Evolutionary conservation across 1,140 invertebrate genomes (phyloP).

Genomic region (Camponotus pennsylvanicus): DNA sequence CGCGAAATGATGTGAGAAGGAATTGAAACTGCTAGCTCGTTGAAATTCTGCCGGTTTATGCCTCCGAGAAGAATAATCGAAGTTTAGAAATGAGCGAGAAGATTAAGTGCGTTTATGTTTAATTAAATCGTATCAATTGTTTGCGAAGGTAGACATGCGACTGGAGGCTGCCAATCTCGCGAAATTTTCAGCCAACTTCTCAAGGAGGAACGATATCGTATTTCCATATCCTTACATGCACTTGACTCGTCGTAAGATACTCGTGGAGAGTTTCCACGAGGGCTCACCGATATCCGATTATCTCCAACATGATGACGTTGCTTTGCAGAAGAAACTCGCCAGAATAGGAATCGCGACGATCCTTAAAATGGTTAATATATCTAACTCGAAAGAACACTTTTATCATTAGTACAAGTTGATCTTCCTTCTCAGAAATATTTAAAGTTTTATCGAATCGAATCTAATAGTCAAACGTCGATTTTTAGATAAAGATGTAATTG

Average conservation of each 20-base stretch:
- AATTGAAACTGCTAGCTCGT: not conserved
- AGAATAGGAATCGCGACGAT: constrained; percentile 84
- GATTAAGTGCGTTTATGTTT: not conserved
- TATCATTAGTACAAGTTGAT: not conserved
- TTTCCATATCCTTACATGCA: constrained; percentile 83
- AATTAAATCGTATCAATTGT: constrained; percentile 15
- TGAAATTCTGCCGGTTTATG: not conserved
- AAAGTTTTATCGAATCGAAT: not conserved
- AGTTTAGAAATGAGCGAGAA: not conserved
- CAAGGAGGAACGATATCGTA: constrained; percentile 74
- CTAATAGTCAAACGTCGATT: not conserved
- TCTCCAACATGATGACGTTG: constrained; percentile 69
- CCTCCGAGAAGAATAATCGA: not conserved
- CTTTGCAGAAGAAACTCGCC: constrained; percentile 79
- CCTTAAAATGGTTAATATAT: constrained; percentile 85
- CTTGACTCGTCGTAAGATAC: constrained; percentile 79
- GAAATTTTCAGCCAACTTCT: constrained; percentile 85
- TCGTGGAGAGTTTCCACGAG: constrained; percentile 87
- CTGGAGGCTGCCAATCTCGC: constrained; percentile 83
- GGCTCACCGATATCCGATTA: constrained; percentile 83
- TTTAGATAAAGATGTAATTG: not conserved
- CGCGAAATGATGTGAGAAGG: not conserved
- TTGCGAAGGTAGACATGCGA: constrained; percentile 81
- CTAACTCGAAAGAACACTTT: not conserved
- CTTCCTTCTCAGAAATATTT: not conserved